Base-by-base conservation (phyloP, 2,888 invertebrate species). In the Protonemura montana region DNA sequence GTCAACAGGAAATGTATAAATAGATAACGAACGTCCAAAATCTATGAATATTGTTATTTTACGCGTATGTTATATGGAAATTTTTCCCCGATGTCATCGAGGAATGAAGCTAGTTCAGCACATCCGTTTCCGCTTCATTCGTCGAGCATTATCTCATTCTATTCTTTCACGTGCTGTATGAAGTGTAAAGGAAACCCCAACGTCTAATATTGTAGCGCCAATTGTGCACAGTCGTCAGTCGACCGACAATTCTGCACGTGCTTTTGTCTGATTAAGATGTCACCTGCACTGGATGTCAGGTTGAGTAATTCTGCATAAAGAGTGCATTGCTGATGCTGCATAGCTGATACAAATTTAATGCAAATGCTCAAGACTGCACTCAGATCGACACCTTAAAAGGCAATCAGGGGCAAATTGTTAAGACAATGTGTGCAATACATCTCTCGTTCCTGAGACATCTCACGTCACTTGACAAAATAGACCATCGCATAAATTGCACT, bases 101-200 rank as follows among this genome's bases (percentile, higher is more conserved):
- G 21, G 59, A 59, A 59, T 16, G n/a, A 26, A 25, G 78, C 78
- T n/a, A 26, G 78, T 26, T 78, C 78, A 28, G n/a, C 26, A 28
- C 78, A 78, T 78, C 78, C 78, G 78, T 78, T 78, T 78, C 78
- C 78, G 78, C 78, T 26, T 78, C 78, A 78, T 78, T 78, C 59
- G 59, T 21, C 59, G 21, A 16, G 59, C 59, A 59, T 59, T 59
- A 59, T 59, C 59, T 59, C 6, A 59, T 59, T 59, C 59, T 59
- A 59, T 59, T 59, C 59, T 59, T 59, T 21, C 59, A 13, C 59
- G 21, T 13, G 1, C 6, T 59, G 16, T 13, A 59, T 59, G 7
- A 10, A 7, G 59, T 59, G 59, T 21, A 59, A 59, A 21, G 59
- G 59, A 59, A 59, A 13, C 1, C 2, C 21, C 59, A 21, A 59